Evolutionary conservation across 2,113 vertebrate genomes (phyloP).

Genomic region (Cololabis saira): DNA sequence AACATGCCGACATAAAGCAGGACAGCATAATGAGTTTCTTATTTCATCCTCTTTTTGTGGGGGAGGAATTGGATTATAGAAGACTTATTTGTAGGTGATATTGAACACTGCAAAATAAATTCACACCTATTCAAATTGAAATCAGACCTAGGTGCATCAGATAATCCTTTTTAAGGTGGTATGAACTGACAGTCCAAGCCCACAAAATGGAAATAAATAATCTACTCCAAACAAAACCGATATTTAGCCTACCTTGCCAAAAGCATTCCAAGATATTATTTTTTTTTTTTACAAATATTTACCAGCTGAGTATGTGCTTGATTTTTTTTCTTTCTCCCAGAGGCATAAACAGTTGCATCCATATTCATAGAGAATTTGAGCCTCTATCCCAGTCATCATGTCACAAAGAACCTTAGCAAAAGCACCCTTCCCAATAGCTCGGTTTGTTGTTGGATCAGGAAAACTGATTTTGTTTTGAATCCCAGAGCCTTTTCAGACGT

Average conservation of each 20-base stretch:
- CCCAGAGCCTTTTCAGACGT: slow-evolving; percentile 75
- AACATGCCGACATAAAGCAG: slow-evolving; percentile 77
- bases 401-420: slow-evolving; percentile 82
- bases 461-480: slow-evolving; percentile 82
- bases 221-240: slow-evolving; percentile 69
- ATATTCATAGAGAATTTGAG: slow-evolving; percentile 82
- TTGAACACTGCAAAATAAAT: slow-evolving; percentile 85
- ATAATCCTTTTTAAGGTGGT: slow-evolving; percentile 85
- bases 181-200: slow-evolving; percentile 80
- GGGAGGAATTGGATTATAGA: slow-evolving; percentile 85
- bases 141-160: slow-evolving; percentile 84
- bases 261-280: slow-evolving; percentile 55
- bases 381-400: slow-evolving; percentile 77
- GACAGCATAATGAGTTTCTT: slow-evolving; percentile 82
- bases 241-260: slow-evolving; percentile 67
- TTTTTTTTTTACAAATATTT: slow-evolving; percentile 70
- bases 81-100: slow-evolving; percentile 83
- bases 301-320: slow-evolving; percentile 73
- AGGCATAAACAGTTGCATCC: slow-evolving; percentile 81
- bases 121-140: slow-evolving; percentile 87
- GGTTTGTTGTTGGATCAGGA: slow-evolving; percentile 79
- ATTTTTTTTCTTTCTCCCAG: slow-evolving; percentile 63
- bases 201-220: slow-evolving; percentile 78
- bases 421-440: slow-evolving; percentile 74
- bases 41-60: slow-evolving; percentile 74